A percentile compares a stretch with the other conserved stretches of the same genome.
These are phyloP conservation scores for Phengaris alcon DNA, from an alignment of 2,888 invertebrate species.

Conservation along the genomic window DNA sequence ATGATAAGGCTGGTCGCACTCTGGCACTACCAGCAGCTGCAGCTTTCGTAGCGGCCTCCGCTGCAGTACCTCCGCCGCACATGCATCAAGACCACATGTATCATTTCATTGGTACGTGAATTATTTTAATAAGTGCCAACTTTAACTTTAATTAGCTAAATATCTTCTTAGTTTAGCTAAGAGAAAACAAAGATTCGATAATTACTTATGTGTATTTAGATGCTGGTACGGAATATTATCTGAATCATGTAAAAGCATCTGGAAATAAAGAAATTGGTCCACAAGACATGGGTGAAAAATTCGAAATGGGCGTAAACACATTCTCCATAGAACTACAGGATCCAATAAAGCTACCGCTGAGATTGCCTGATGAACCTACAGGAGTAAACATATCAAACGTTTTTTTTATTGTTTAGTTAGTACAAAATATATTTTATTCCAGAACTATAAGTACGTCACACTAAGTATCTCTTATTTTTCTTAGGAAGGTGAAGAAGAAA, in stretches of 20 bases:
- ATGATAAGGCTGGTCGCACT: conserved; percentile 61
- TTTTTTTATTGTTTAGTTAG: too few species aligned
- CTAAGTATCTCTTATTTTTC: conserved; percentile 34
- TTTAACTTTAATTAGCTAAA: too few species aligned
- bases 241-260: conserved; percentile 62
- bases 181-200: too few species aligned
- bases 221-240: conserved; percentile 64
- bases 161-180: too few species aligned
- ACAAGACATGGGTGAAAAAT: conserved; percentile 65
- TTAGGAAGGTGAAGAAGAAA: conserved; percentile 61
- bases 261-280: conserved; percentile 56
- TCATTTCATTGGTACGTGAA: conserved; percentile 57
- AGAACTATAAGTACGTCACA: neutral
- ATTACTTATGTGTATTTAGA: conserved; percentile 45
- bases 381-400: conserved; percentile 46
- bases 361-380: conserved; percentile 58
- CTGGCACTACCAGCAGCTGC: conserved; percentile 64
- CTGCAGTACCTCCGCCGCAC: conserved; percentile 59
- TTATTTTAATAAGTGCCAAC: too few species aligned
- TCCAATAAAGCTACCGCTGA: conserved; percentile 54
- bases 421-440: too few species aligned
- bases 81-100: conserved; percentile 74
- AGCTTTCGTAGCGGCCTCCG: conserved; percentile 61
- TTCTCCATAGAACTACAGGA: conserved; percentile 65
- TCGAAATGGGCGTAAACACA: conserved; percentile 71